These are phyloP conservation scores for Troides helena DNA, from an alignment of 2,888 invertebrate species.

Conservation along the genomic window DNA sequence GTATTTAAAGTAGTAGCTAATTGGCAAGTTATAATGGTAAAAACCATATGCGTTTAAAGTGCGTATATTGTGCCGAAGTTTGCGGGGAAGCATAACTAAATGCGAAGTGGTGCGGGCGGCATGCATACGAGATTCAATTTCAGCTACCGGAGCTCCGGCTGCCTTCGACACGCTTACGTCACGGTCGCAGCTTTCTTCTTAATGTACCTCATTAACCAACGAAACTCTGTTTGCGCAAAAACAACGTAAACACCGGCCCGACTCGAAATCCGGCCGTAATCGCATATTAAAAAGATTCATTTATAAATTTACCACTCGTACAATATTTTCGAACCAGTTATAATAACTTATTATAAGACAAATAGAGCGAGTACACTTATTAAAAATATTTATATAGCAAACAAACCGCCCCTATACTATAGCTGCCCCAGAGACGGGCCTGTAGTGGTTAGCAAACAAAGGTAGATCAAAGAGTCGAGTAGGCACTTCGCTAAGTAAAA, in stretches of 20 bases:
- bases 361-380: constrained; percentile 63
- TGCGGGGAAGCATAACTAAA: constrained; percentile 66
- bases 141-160: constrained; percentile 57
- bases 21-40: constrained; percentile 13
- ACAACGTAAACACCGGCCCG: constrained; percentile 46
- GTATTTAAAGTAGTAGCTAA: constrained; percentile 1
- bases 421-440: constrained; percentile 48
- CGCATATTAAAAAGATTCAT: constrained; percentile 24
- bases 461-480: constrained; percentile 61
- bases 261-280: constrained; percentile 53
- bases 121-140: constrained; percentile 69
- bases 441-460: constrained; percentile 60
- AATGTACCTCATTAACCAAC: constrained; percentile 66
- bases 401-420: constrained; percentile 49
- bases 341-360: constrained; percentile 61
- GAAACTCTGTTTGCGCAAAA: constrained; percentile 56
- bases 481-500: constrained; percentile 25
- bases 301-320: constrained; percentile 25
- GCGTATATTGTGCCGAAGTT: constrained; percentile 19
- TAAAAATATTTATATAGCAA: constrained; percentile 69
- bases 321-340: constrained; percentile 38
- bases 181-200: constrained; percentile 52
- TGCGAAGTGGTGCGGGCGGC: constrained; percentile 49
- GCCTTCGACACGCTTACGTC: constrained; percentile 44
- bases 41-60: constrained; percentile 4